A percentile compares a stretch with the other conserved stretches of the same genome.
Conservation (phyloP, 2,797 vertebrate species). For the Carapus acus region DNA sequence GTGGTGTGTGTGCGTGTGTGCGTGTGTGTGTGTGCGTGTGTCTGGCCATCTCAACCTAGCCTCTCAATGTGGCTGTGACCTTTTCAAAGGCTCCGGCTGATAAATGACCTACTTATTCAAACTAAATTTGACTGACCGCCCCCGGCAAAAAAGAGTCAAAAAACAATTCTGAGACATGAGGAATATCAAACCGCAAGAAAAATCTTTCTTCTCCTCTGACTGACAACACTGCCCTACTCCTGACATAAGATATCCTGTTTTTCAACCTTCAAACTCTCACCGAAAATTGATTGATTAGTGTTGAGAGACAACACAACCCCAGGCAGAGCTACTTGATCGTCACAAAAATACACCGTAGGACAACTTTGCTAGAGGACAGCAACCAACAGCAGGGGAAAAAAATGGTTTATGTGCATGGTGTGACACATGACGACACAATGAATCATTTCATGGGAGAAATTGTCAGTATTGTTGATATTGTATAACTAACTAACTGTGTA, state of each 20-base stretch:
- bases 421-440: no score
- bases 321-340: slow-evolving; percentile 2
- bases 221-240: background rate
- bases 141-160: no score
- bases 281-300: slow-evolving; percentile 2
- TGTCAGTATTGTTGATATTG: no score
- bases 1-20: slow-evolving; percentile 7
- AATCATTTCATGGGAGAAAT: no score
- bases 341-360: background rate
- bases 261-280: slow-evolving; percentile 11
- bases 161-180: no score
- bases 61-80: slow-evolving; percentile 8
- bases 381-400: no score
- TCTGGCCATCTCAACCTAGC: background rate
- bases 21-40: slow-evolving; percentile 1
- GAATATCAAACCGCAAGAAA: no score
- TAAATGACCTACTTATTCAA: background rate
- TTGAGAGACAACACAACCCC: no score
- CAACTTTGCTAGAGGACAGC: no score
- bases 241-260: background rate
- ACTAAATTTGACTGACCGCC: no score
- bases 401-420: background rate
- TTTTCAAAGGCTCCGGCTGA: slow-evolving; percentile 14
- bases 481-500: no score
- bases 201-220: no score